phyloP scores from a whole-genome alignment of 2,888 invertebrate genomes.

The Pantelozetes paolii region DNA sequence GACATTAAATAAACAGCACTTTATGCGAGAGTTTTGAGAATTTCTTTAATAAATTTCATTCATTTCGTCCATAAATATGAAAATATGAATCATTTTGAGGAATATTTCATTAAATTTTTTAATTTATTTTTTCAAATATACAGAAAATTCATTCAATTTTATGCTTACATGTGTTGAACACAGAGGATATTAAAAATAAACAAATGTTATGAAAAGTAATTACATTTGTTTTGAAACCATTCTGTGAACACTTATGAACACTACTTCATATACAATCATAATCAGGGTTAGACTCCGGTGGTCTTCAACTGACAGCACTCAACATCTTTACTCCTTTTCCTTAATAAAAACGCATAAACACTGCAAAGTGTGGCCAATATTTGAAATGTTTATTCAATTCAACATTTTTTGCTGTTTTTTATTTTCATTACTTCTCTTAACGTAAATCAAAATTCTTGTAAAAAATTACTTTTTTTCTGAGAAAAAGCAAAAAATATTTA shows the following conservation, averaged over 20 bases:
- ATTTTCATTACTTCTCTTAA: no score
- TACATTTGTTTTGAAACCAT: neutral
- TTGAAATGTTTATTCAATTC: no score
- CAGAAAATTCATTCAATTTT: neutral
- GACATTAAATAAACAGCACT: neutral
- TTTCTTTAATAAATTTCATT: neutral
- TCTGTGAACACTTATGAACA: no score
- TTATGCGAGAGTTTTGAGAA: neutral
- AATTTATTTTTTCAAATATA: neutral
- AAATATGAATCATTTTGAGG: neutral
- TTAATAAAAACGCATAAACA: no score
- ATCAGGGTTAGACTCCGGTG: neutral
- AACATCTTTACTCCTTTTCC: no score
- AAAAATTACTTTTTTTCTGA: no score
- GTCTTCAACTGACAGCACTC: neutral
- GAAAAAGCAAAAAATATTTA: no score
- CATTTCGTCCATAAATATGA: conserved; percentile 2
- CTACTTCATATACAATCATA: neutral
- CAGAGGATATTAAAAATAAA: neutral
- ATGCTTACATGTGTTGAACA: neutral
- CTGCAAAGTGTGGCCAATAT: no score
- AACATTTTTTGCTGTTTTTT: no score
- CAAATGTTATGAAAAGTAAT: neutral
- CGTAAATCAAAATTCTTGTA: no score
- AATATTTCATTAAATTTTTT: neutral